phyloP scores from a whole-genome alignment of 2,113 vertebrate genomes.

The Misgurnus anguillicaudatus region DNA sequence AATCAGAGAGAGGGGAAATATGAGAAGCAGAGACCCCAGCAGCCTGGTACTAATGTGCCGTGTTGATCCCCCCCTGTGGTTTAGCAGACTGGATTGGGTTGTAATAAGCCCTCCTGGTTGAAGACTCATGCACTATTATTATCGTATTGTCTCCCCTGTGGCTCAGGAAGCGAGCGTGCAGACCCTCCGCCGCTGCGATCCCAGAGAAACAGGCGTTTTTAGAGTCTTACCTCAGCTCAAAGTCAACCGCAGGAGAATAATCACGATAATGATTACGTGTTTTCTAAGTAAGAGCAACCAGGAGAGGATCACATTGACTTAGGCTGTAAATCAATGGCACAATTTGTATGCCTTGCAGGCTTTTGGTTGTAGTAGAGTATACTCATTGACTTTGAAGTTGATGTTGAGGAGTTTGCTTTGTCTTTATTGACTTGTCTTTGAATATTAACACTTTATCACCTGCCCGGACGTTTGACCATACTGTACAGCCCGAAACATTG shows the following conservation, averaged over 20 bases:
- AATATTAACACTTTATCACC: background rate
- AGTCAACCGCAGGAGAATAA: constrained; percentile 11
- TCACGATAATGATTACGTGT: constrained; percentile 17
- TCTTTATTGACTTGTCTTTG: background rate
- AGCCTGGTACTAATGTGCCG: constrained; percentile 42
- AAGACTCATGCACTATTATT: constrained; percentile 63
- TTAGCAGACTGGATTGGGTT: constrained; percentile 65
- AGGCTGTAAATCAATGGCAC: background rate
- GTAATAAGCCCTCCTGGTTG: constrained; percentile 64
- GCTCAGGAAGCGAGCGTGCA: constrained; percentile 52
- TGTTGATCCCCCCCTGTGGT: constrained; percentile 57
- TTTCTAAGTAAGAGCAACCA: constrained; percentile 16
- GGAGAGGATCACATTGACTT: background rate
- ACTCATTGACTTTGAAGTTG: background rate
- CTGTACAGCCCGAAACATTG: background rate
- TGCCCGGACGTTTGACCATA: background rate
- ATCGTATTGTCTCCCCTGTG: constrained; percentile 59
- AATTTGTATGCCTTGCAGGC: background rate
- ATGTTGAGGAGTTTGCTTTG: background rate
- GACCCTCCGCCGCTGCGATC: background rate
- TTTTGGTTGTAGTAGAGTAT: background rate
- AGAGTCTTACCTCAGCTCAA: constrained; percentile 37
- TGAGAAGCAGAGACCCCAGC: constrained; percentile 44
- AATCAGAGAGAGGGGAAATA: constrained; percentile 53
- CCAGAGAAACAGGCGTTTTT: constrained; percentile 11